Percentiles rank a stretch among this genome's conserved stretches.
phyloP scores from a whole-genome alignment of 1,140 invertebrate species.

The Lineus longissimus region DNA sequence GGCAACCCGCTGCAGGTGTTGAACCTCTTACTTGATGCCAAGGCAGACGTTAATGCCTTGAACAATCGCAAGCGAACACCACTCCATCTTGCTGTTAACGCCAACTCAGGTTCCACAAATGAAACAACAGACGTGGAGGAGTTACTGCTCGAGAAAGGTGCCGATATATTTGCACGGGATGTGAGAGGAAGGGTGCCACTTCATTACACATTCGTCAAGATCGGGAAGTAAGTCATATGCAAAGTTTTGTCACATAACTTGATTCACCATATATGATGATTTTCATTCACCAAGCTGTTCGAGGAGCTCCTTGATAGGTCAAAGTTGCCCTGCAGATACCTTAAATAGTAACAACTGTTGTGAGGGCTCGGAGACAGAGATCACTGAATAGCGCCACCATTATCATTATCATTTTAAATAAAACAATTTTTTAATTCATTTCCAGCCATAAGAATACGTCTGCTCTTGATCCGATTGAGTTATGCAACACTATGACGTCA shows the following conservation, averaged over 20 bases:
- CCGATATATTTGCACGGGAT: conserved; percentile 37
- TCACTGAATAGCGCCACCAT: not conserved
- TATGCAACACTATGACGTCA: conserved; percentile 45
- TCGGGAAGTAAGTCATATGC: conserved; percentile 18
- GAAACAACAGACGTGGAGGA: conserved; percentile 43
- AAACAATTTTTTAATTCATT: too few relatives aligned
- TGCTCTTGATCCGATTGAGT: conserved; percentile 55
- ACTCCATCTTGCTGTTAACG: conserved; percentile 47
- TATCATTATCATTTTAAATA: conserved; percentile 7
- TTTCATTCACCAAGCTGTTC: too few relatives aligned
- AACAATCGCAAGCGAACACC: conserved; percentile 32
- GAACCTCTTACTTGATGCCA: conserved; percentile 32
- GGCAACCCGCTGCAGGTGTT: conserved; percentile 30
- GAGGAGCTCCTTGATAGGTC: too few relatives aligned
- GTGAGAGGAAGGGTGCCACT: conserved; percentile 36
- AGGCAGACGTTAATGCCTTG: conserved; percentile 31
- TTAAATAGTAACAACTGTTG: too few relatives aligned
- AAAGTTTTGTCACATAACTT: too few relatives aligned
- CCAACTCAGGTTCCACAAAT: conserved; percentile 45
- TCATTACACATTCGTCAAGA: conserved; percentile 56
- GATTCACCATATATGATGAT: too few relatives aligned
- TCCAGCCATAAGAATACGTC: conserved; percentile 20
- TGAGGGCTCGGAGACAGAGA: not conserved
- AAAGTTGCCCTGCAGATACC: too few relatives aligned
- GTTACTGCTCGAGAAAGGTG: conserved; percentile 35